These are phyloP conservation scores for Crioceris asparagi DNA, from an alignment of 2,888 invertebrate species.

Conservation along the genomic window DNA sequence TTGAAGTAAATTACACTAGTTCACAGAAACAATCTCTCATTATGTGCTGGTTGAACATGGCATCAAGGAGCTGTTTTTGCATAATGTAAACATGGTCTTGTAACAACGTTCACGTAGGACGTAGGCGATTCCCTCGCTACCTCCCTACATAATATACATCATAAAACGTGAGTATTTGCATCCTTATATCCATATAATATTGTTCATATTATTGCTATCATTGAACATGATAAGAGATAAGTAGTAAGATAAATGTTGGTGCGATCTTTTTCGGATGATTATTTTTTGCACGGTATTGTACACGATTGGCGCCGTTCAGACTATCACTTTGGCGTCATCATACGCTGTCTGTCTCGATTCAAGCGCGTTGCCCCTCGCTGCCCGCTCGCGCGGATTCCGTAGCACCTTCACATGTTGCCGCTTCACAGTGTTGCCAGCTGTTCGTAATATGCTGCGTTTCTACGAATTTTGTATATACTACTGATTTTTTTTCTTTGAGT, in stretches of 20 bases:
- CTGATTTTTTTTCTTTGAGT: background rate
- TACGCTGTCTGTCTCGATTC: slow-evolving; percentile 36
- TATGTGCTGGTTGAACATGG: too few relatives aligned
- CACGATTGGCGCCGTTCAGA: slow-evolving; percentile 39
- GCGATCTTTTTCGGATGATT: background rate
- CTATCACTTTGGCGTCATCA: slow-evolving; percentile 42
- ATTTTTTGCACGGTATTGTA: slow-evolving; percentile 38
- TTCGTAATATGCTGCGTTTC: slow-evolving; percentile 1
- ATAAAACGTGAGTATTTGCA: too few relatives aligned
- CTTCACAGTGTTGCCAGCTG: slow-evolving; percentile 11
- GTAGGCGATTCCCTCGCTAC: too few relatives aligned
- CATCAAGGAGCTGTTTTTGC: too few relatives aligned
- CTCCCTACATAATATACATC: too few relatives aligned
- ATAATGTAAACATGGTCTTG: slow-evolving; percentile 23
- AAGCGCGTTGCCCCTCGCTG: slow-evolving; percentile 28
- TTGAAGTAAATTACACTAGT: too few relatives aligned
- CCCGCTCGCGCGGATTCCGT: slow-evolving; percentile 28
- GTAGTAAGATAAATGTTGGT: too few relatives aligned
- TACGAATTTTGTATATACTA: background rate
- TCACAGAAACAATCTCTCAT: too few relatives aligned
- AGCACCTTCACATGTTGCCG: slow-evolving; percentile 24
- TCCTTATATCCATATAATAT: too few relatives aligned
- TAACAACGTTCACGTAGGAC: too few relatives aligned
- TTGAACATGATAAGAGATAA: too few relatives aligned
- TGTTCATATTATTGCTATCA: too few relatives aligned